phyloP scores from a whole-genome alignment of 2,888 invertebrate genomes.

The Bellardia bayeri region DNA sequence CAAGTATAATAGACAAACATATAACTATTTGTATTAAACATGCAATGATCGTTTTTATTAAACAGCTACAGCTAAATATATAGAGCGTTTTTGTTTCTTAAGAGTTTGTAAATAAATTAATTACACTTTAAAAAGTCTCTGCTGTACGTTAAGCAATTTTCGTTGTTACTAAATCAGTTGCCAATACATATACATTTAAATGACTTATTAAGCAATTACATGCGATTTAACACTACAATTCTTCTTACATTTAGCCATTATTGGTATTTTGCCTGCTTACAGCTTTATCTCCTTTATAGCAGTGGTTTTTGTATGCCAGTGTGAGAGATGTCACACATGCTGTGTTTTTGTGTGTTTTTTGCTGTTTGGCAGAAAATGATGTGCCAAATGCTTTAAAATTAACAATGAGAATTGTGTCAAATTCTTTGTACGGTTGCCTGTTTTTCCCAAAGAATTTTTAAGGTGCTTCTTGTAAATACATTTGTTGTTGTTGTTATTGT shows the following conservation, averaged over 20 bases:
- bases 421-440: conserved; percentile 75
- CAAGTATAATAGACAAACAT: conserved; percentile 9
- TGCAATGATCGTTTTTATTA: conserved; percentile 34
- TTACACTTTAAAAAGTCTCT: conserved; percentile 64
- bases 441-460: conserved; percentile 66
- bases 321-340: conserved; percentile 75
- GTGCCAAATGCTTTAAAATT: conserved; percentile 75
- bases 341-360: conserved; percentile 69
- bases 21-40: conserved; percentile 36
- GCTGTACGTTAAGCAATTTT: neutral
- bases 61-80: neutral
- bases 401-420: conserved; percentile 82
- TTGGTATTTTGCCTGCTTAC: neutral
- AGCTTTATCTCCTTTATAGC: neutral
- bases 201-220: conserved; percentile 75
- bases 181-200: conserved; percentile 29
- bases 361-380: conserved; percentile 38
- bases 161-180: neutral
- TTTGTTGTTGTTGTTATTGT: conserved; percentile 4
- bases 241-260: neutral
- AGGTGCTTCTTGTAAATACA: conserved; percentile 58
- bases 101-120: conserved; percentile 67
- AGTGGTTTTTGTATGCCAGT: conserved; percentile 13
- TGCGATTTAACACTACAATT: conserved; percentile 67
- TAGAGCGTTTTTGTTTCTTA: neutral